A percentile compares a stretch with the other conserved stretches of the same genome.
These are phyloP conservation scores for Callocephalon fimbriatum DNA, from an alignment of 2,113 vertebrate species.

Conservation along the genomic window DNA sequence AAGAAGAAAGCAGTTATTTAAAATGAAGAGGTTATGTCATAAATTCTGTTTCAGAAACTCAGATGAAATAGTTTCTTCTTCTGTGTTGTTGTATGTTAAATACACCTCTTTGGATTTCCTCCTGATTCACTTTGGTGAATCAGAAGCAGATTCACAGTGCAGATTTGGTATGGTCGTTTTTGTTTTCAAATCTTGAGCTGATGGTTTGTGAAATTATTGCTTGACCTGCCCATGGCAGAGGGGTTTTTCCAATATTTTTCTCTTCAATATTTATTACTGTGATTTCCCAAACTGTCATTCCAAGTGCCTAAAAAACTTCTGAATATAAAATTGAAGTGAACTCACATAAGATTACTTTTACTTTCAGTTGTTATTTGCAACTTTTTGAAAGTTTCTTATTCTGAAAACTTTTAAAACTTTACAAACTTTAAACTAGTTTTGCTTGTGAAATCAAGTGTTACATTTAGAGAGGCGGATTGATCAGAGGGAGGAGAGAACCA, in stretches of 20 bases:
- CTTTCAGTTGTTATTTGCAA: neutral
- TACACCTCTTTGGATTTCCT: neutral
- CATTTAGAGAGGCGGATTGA: neutral
- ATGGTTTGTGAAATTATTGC: neutral
- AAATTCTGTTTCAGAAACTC: neutral
- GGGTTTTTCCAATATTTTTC: neutral
- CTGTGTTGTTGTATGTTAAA: neutral
- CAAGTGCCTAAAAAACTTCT: neutral
- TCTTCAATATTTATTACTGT: neutral
- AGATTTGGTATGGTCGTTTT: neutral
- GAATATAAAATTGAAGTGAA: neutral
- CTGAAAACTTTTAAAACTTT: neutral
- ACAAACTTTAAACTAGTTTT: neutral
- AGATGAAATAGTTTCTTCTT: neutral
- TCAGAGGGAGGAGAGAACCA: neutral
- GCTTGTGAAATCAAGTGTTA: neutral
- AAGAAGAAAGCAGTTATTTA: neutral
- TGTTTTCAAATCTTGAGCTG: neutral
- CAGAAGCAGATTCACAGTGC: neutral
- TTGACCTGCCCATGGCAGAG: neutral
- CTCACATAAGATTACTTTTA: neutral
- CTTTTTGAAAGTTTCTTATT: neutral
- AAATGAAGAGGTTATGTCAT: neutral
- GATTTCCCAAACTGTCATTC: neutral
- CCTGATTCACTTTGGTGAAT: neutral